Base-by-base conservation (phyloP, 2,797 vertebrate genomes). In the Leucoraja ocellata region DNA sequence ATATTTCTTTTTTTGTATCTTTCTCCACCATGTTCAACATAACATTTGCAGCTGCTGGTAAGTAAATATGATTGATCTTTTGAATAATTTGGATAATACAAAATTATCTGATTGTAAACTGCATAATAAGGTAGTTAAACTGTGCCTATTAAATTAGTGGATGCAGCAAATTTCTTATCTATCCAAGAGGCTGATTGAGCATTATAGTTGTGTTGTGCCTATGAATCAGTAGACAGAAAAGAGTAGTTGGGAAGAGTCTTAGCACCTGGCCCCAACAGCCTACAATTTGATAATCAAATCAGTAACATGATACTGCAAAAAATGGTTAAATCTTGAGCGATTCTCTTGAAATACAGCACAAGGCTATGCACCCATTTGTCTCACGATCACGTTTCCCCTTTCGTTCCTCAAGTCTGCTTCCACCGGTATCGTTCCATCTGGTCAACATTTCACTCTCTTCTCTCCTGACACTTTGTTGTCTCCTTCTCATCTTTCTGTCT, bases 341-440 rank as follows among this genome's bases (percentile, higher is more conserved):
- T 88, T 88, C n/a, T 68, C 63, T 68, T 88, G 84, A 88, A 28
- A 88, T 36, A 13, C 84, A 88, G 84, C n/a, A 68, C 7, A 8
- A 88, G 68, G 63, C 68, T 88, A 9, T 61, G 39, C 39, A 39
- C 39, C 39, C 39, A 39, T 39, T 39, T 39, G 1, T 39, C 39
- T 39, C 39, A 39, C 39, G 39, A 39, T 39, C 39, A 39, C 39
- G 39, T 39, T 39, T 39, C 39, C 39, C 39, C 39, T 39, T 39
- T 39, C 2, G 1, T 39, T 2, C 39, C 39, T 39, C 39, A 2
- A 39, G 39, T 39, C 39, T 39, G 39, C 39, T 39, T 39, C 39
- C 39, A 39, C 39, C 39, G 1, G 2, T 39, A 39, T 39, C 1
- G 1, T 39, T 39, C 39, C 39, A 39, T 39, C 39, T 39, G 39